Conservation (phyloP, 1,140 invertebrate genomes). For the Papilio xuthus region DNA sequence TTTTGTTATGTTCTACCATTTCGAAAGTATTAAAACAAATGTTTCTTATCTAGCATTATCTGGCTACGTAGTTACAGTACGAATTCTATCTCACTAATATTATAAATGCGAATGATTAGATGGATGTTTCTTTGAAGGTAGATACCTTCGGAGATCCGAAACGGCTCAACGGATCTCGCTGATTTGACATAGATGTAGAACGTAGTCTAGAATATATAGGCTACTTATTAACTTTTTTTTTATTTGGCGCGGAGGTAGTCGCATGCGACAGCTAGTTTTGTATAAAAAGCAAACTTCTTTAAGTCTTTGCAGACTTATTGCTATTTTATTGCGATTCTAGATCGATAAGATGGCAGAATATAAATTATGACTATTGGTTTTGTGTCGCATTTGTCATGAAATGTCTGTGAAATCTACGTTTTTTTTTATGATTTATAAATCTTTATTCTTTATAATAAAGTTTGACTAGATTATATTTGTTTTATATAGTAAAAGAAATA, state of each 20-base stretch:
- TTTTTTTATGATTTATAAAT: constrained; percentile 40
- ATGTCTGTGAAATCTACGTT: constrained; percentile 44
- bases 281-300: constrained; percentile 39
- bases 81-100: too few species aligned
- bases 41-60: constrained; percentile 36
- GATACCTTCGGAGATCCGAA: too few species aligned
- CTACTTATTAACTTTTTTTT: too few species aligned
- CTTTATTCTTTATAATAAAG: constrained; percentile 28
- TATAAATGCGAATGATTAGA: too few species aligned
- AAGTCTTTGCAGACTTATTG: constrained; percentile 45
- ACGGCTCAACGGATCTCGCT: too few species aligned
- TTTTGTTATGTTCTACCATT: constrained; percentile 43
- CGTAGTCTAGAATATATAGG: too few species aligned
- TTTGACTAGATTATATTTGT: constrained; percentile 26
- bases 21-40: constrained; percentile 38
- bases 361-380: constrained; percentile 46
- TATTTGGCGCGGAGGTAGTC: too few species aligned
- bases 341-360: constrained; percentile 42
- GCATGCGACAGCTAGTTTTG: too few species aligned
- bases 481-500: constrained; percentile 24
- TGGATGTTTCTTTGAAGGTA: too few species aligned
- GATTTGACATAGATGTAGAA: too few species aligned
- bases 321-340: constrained; percentile 48
- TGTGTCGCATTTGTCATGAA: constrained; percentile 46
- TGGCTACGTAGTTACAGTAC: constrained; percentile 22